These are phyloP conservation scores for Nebria salina DNA, from an alignment of 2,888 invertebrate genomes.

Conservation along the genomic window DNA sequence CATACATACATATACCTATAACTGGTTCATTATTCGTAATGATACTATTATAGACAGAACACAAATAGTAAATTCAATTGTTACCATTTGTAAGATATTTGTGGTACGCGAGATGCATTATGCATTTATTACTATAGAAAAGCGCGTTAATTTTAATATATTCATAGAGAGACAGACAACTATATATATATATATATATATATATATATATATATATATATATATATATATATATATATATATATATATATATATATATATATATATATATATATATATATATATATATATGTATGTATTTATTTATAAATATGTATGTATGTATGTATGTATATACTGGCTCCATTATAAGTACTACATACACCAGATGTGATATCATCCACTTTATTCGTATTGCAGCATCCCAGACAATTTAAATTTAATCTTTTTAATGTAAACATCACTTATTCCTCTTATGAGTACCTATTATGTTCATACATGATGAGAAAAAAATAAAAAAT, in stretches of 20 bases:
- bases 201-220: no score
- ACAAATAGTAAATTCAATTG: background rate
- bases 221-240: background rate
- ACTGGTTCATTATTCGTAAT: background rate
- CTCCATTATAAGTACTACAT: background rate
- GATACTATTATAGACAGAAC: background rate
- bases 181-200: no score
- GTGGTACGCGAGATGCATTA: background rate
- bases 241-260: background rate
- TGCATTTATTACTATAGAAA: background rate
- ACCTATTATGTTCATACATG: no score
- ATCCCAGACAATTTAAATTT: background rate
- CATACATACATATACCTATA: no score
- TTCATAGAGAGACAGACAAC: background rate
- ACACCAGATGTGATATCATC: background rate
- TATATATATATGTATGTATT: no score
- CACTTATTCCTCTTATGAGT: no score
- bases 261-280: no score
- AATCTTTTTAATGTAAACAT: background rate
- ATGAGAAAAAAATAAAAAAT: no score
- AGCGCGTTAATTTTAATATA: background rate
- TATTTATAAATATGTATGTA: background rate
- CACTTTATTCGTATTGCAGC: background rate
- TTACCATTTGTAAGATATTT: background rate
- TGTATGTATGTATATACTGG: background rate